phyloP scores from a whole-genome alignment of 2,888 invertebrate species.

The Fragum sueziense region DNA sequence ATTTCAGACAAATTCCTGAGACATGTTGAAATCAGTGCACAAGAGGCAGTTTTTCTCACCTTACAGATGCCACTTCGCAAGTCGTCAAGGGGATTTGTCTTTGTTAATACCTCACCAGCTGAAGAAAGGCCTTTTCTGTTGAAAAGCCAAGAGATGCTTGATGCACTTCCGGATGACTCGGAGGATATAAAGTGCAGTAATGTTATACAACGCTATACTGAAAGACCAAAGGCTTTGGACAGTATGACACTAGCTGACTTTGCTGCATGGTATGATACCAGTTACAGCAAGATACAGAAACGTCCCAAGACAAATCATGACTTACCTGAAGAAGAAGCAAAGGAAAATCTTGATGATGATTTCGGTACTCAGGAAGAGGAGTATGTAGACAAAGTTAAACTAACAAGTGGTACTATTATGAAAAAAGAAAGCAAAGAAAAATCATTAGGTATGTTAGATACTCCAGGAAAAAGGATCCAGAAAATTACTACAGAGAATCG shows the following conservation, averaged over 20 bases:
- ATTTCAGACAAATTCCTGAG: constrained; percentile 38
- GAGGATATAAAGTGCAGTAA: constrained; percentile 33
- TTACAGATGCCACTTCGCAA: constrained; percentile 25
- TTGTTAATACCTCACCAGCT: constrained; percentile 20
- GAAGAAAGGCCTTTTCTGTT: constrained; percentile 22
- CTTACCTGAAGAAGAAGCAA: neutral
- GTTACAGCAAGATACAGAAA: neutral
- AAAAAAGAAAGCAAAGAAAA: neutral
- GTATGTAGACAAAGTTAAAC: neutral
- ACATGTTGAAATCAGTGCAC: constrained; percentile 40
- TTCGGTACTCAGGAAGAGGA: neutral
- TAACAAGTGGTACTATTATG: neutral
- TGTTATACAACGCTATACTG: constrained; percentile 27
- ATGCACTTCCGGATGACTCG: constrained; percentile 43
- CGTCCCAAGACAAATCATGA: neutral
- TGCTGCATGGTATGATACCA: neutral
- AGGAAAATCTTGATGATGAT: neutral
- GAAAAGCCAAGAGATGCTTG: constrained; percentile 19
- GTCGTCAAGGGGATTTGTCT: constrained; percentile 3
- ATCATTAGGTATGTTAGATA: constrained; percentile 23
- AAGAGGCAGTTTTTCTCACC: constrained; percentile 27
- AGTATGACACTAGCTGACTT: constrained; percentile 33
- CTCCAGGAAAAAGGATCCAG: constrained; percentile 53
- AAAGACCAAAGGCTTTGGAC: constrained; percentile 7
- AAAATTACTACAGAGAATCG: constrained; percentile 45